Conservation (phyloP, 2,797 vertebrate species). For the Tokudaia tokunoshimensis region DNA sequence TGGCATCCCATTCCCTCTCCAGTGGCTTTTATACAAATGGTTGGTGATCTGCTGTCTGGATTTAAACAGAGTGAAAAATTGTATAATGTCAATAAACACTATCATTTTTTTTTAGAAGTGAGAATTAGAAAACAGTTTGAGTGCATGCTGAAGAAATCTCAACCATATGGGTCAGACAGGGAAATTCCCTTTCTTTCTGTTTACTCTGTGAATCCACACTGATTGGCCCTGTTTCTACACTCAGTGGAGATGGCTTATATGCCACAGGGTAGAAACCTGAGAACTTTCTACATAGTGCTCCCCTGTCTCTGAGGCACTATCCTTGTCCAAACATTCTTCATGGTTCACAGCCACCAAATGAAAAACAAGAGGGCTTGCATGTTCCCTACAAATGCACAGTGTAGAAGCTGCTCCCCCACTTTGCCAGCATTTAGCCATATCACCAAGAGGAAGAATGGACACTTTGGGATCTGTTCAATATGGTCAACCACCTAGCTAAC, state of each 20-base stretch:
- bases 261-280: not conserved
- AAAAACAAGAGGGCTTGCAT: not conserved
- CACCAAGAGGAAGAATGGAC: not conserved
- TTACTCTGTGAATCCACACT: not conserved
- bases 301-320: not conserved
- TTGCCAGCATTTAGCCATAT: not conserved
- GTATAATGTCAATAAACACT: not conserved
- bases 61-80: not conserved
- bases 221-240: not conserved
- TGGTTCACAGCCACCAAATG: not conserved
- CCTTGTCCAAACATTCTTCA: not conserved
- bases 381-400: not conserved
- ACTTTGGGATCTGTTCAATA: not conserved
- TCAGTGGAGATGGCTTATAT: not conserved
- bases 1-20: not conserved
- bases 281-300: not conserved
- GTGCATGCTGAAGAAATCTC: not conserved
- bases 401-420: not conserved
- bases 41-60: not conserved
- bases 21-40: not conserved
- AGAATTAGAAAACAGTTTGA: not conserved
- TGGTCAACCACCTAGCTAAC: not conserved
- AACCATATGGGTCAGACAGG: not conserved
- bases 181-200: slow-evolving; percentile 6
- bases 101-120: not conserved